These are phyloP conservation scores for Cavia aperea DNA, from an alignment of 2,113 vertebrate species.

Conservation along the genomic window DNA sequence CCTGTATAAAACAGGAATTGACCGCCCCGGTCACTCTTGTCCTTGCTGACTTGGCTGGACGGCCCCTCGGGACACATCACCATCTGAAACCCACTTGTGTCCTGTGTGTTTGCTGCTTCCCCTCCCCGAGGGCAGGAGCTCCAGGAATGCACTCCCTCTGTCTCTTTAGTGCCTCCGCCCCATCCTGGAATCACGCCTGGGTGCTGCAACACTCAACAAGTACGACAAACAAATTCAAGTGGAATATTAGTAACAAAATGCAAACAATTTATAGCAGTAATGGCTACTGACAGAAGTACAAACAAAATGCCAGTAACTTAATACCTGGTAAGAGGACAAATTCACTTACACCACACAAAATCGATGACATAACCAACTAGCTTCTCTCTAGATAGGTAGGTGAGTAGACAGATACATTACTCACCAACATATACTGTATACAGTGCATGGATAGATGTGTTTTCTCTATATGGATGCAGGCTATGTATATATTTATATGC, in stretches of 20 bases:
- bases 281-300: neutral
- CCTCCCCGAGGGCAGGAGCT: neutral
- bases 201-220: conserved; percentile 22
- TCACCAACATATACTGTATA: neutral
- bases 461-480: neutral
- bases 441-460: neutral
- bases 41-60: neutral
- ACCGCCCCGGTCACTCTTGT: neutral
- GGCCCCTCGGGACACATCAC: neutral
- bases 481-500: no score
- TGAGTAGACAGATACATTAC: neutral
- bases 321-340: neutral
- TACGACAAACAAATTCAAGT: conserved; percentile 6
- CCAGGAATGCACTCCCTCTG: neutral
- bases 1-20: neutral
- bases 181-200: neutral
- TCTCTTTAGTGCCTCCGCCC: neutral
- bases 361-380: neutral
- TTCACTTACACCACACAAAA: neutral
- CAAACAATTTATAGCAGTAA: neutral
- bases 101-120: neutral
- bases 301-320: conserved; percentile 24
- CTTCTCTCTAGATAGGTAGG: neutral
- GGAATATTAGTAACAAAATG: conserved; percentile 10
- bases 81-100: neutral